Percentiles rank a stretch among this genome's conserved stretches.
Conservation (phyloP, 2,113 vertebrate species). For the Epinephelus cyanopodus region DNA sequence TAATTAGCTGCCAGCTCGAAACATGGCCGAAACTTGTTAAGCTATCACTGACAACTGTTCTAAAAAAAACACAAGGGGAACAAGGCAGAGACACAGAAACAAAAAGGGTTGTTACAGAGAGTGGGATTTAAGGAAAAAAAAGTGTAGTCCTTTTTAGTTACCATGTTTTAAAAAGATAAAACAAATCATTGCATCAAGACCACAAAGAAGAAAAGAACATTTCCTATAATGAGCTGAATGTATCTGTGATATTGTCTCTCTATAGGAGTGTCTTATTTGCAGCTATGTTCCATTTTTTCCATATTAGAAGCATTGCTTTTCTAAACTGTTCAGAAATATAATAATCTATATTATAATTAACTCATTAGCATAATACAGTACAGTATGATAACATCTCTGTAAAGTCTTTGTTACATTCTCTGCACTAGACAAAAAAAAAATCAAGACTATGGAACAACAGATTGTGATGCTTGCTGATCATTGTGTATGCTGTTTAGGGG, state of each 20-base stretch:
- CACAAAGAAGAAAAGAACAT: background rate
- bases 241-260: background rate
- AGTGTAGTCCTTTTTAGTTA: background rate
- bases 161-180: background rate
- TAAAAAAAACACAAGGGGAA: constrained; percentile 14
- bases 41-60: constrained; percentile 36
- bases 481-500: background rate
- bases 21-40: constrained; percentile 50
- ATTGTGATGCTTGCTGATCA: background rate
- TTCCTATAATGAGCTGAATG: background rate
- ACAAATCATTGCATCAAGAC: background rate
- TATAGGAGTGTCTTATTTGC: background rate
- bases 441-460: background rate
- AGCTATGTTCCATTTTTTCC: background rate
- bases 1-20: constrained; percentile 66
- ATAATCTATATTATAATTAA: constrained; percentile 25
- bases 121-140: background rate
- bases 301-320: constrained; percentile 43
- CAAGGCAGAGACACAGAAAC: constrained; percentile 11
- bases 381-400: constrained; percentile 2
- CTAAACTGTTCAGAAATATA: constrained; percentile 46
- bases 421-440: background rate
- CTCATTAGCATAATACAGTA: background rate
- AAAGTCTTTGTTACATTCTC: background rate
- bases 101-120: background rate